A percentile compares a stretch with the other conserved stretches of the same genome.
These are phyloP conservation scores for Thereva unica DNA, from an alignment of 2,888 invertebrate genomes.

Conservation along the genomic window DNA sequence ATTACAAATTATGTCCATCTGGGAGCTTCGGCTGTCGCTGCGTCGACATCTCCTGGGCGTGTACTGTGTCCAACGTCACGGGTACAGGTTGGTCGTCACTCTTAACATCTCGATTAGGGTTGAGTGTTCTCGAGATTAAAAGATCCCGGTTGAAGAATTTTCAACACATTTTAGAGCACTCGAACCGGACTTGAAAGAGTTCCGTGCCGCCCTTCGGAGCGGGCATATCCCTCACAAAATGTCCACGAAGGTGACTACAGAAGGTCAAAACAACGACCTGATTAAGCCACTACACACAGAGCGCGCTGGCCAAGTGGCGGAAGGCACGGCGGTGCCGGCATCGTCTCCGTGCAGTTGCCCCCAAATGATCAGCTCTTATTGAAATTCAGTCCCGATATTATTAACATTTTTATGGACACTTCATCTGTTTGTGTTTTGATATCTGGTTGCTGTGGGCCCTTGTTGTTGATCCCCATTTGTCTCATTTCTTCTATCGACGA, in stretches of 20 bases:
- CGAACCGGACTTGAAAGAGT: no score
- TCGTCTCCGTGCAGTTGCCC: neutral
- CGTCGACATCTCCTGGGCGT: neutral
- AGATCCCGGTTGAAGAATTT: no score
- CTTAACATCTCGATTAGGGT: no score
- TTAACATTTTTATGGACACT: conserved; percentile 39
- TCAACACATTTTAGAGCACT: no score
- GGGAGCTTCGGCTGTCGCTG: conserved; percentile 28
- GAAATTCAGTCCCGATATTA: conserved; percentile 39
- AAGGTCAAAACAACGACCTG: neutral
- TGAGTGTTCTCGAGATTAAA: no score
- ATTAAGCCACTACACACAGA: neutral
- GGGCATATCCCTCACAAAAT: no score
- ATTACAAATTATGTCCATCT: conserved; percentile 41
- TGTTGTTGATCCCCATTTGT: conserved; percentile 39
- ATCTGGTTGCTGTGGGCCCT: conserved; percentile 35
- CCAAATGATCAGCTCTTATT: conserved; percentile 19
- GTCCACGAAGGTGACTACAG: no score
- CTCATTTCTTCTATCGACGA: neutral
- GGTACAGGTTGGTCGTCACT: no score
- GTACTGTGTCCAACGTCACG: conserved; percentile 9
- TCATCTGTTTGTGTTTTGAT: conserved; percentile 41
- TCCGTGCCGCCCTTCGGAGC: no score
- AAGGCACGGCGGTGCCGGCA: neutral
- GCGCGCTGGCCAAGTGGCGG: neutral